Evolutionary conservation across 2,113 vertebrate genomes (phyloP), one percentile per base, ranked within the genome.

Genomic region (Sarotherodon lohbergeri): DNA sequence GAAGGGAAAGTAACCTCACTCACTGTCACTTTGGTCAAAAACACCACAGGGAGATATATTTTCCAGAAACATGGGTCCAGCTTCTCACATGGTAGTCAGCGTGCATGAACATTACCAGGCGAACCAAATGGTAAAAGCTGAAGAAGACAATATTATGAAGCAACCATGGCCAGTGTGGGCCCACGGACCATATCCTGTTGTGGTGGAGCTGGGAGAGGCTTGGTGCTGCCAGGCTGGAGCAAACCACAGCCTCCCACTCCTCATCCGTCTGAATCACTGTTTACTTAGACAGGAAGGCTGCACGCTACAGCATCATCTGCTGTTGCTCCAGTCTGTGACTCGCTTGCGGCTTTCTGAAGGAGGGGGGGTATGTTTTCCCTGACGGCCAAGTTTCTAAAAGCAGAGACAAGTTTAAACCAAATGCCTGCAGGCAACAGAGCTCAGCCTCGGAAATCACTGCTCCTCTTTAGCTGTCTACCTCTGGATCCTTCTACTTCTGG

Each of bases 391-490:
- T 90, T 95, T 95, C 94, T 96, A 96, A 96, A 96, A 94, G 52
- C 80, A 85, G 93, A 95, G 43, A 82, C 89, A 81, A 91, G 89
- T 90, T 85, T 81, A 94, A 93, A 92, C 87, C 88, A 92, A 94
- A 94, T 16, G 41, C 81, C 89, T 29, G 22, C 85, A 88, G 82
- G 90, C 34, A 89, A 52, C 36, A 88, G 54, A 52, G 61, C 92
- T 94, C 96, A 88, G 97, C 97, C 92, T 96, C 87, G 85, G 96
- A 94, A 94, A 97, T 96, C 94, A 95, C 96, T 16, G 94, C 97
- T 88, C 88, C 95, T 87, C 96, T 96, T 8, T 0, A 96, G 96
- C 94, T 91, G 90, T 98, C 97, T 96, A 68, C 86, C 96, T 96
- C 91, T 97, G 96, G 95, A 96, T 97, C 46, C 96, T 90, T 29